Evolutionary conservation across 2,113 vertebrate genomes (phyloP).

Genomic region (Ochotona curzoniae): DNA sequence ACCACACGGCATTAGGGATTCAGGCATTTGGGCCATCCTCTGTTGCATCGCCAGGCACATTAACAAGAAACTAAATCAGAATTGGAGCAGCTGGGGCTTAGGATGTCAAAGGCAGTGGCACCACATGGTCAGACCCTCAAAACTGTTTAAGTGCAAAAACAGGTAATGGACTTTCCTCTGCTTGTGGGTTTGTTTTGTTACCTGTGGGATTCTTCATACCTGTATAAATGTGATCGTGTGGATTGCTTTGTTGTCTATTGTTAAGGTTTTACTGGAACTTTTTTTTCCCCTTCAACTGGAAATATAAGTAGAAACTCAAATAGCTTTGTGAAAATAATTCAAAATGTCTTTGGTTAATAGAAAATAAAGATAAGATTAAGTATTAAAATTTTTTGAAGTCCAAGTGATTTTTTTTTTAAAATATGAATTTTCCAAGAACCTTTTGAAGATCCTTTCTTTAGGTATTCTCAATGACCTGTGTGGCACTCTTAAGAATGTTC

Average conservation of each 20-base stretch:
- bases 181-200: slow-evolving; percentile 12
- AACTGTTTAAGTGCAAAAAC: background rate
- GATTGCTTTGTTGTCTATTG: background rate
- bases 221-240: background rate
- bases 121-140: background rate
- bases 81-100: too few species aligned
- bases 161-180: background rate
- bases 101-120: too few species aligned
- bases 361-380: too few species aligned
- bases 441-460: background rate
- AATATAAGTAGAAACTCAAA: background rate
- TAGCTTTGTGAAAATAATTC: too few species aligned
- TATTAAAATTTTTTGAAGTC: too few species aligned
- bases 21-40: too few species aligned
- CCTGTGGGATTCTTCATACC: background rate
- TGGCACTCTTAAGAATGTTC: background rate
- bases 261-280: slow-evolving; percentile 23
- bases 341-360: too few species aligned
- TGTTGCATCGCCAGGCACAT: too few species aligned
- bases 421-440: too few species aligned
- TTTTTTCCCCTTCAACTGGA: background rate
- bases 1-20: too few species aligned
- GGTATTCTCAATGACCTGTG: background rate
- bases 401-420: too few species aligned
- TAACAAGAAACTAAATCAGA: too few species aligned